phyloP scores from a whole-genome alignment of 2,888 invertebrate genomes.

The Patella caerulea region DNA sequence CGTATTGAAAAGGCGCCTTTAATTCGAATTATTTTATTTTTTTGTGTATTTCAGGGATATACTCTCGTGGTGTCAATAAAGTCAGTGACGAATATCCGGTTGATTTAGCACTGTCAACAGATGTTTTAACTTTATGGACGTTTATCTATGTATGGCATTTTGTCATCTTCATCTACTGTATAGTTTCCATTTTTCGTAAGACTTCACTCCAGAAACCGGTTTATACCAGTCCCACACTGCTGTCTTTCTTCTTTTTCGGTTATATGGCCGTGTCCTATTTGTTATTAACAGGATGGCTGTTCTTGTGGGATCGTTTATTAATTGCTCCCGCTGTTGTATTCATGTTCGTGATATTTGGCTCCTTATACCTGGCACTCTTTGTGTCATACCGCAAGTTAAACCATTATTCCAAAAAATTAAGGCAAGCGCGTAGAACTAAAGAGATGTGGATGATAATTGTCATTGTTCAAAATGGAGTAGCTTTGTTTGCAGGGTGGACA shows the following conservation, averaged over 20 bases:
- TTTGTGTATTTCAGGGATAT: background rate
- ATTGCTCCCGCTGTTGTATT: background rate
- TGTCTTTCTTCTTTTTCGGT: background rate
- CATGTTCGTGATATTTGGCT: background rate
- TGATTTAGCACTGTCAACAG: background rate
- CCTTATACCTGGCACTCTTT: background rate
- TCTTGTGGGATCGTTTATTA: background rate
- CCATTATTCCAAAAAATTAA: background rate
- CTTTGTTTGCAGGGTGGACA: background rate
- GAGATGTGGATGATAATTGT: background rate
- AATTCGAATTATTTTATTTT: too few relatives aligned
- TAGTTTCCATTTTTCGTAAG: background rate
- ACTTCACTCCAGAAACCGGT: background rate
- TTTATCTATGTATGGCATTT: slow-evolving; percentile 7
- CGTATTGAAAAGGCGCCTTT: too few relatives aligned
- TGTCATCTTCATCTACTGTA: background rate
- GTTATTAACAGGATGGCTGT: background rate
- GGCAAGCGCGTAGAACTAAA: background rate
- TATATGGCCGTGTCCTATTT: background rate
- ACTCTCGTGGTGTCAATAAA: background rate
- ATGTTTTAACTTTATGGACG: slow-evolving; percentile 1
- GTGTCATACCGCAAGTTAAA: background rate
- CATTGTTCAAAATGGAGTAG: slow-evolving; percentile 3
- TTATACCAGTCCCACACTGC: background rate
- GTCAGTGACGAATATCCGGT: background rate